Evolutionary conservation across 2,797 vertebrate species (phyloP).

Genomic region (Novumbra hubbsi): DNA sequence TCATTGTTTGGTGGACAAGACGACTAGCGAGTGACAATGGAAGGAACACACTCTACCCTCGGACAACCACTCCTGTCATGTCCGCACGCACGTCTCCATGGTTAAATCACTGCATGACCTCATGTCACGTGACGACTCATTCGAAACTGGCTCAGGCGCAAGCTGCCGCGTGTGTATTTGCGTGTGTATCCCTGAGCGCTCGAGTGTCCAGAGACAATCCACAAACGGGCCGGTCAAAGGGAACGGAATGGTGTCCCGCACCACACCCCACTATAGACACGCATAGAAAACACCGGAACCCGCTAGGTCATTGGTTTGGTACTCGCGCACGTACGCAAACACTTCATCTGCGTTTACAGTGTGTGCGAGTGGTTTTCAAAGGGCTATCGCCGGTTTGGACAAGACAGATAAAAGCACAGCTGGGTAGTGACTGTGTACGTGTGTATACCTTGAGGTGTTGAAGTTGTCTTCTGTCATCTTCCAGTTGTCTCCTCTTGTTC

Average conservation of each 20-base stretch:
- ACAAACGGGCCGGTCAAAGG: slow-evolving; percentile 63
- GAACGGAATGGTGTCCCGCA: slow-evolving; percentile 72
- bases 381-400: background rate
- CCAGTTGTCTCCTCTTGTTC: slow-evolving; percentile 89
- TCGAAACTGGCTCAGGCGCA: slow-evolving; percentile 43
- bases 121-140: slow-evolving; percentile 38
- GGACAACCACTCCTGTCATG: background rate
- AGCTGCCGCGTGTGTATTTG: slow-evolving; percentile 14
- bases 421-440: background rate
- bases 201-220: slow-evolving; percentile 62
- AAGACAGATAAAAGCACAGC: background rate
- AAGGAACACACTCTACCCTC: slow-evolving; percentile 51
- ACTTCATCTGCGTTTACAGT: no score
- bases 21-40: slow-evolving; percentile 72
- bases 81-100: background rate
- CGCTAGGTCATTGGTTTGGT: slow-evolving; percentile 7
- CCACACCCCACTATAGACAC: slow-evolving; percentile 21
- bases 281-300: background rate
- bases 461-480: slow-evolving; percentile 90
- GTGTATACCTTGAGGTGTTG: slow-evolving; percentile 90
- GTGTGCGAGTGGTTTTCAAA: slow-evolving; percentile 13
- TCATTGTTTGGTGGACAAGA: slow-evolving; percentile 71
- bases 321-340: no score
- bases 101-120: slow-evolving; percentile 8
- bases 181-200: slow-evolving; percentile 4